Evolutionary conservation across 2,888 invertebrate genomes (phyloP).

Genomic region (Tenthredo scrophulariae): DNA sequence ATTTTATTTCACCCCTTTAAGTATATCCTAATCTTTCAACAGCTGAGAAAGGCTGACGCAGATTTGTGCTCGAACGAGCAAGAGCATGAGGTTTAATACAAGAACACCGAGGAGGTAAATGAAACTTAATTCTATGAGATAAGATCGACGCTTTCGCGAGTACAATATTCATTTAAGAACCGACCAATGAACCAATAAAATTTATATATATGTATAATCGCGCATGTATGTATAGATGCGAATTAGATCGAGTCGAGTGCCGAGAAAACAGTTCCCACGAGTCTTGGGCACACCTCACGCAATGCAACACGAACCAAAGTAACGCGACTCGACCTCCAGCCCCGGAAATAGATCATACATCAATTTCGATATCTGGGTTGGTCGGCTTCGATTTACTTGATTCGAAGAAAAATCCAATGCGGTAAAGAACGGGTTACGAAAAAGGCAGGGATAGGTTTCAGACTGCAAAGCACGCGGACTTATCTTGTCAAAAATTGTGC

Average conservation of each 20-base stretch:
- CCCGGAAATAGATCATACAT: neutral
- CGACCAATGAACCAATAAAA: conserved; percentile 44
- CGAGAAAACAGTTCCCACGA: conserved; percentile 46
- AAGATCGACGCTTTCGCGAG: conserved; percentile 25
- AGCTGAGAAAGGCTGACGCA: neutral
- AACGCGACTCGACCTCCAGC: neutral
- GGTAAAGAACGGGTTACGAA: no score
- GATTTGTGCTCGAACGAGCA: neutral
- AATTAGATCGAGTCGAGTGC: conserved; percentile 40
- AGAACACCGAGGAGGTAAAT: neutral
- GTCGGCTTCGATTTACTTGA: neutral
- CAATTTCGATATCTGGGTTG: neutral
- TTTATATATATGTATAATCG: conserved; percentile 2
- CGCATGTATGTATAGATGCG: neutral
- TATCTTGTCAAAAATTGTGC: neutral
- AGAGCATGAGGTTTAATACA: neutral
- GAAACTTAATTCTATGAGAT: conserved; percentile 15
- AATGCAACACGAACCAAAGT: conserved; percentile 16
- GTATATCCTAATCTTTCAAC: neutral
- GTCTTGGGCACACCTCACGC: conserved; percentile 41
- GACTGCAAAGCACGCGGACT: neutral
- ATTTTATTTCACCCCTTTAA: neutral
- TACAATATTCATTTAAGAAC: neutral
- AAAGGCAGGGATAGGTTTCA: no score
- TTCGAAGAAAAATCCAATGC: neutral